A percentile compares a stretch with the other conserved stretches of the same genome.
Evolutionary conservation across 2,888 invertebrate genomes (phyloP).

Genomic region (Drosophila affinis): DNA sequence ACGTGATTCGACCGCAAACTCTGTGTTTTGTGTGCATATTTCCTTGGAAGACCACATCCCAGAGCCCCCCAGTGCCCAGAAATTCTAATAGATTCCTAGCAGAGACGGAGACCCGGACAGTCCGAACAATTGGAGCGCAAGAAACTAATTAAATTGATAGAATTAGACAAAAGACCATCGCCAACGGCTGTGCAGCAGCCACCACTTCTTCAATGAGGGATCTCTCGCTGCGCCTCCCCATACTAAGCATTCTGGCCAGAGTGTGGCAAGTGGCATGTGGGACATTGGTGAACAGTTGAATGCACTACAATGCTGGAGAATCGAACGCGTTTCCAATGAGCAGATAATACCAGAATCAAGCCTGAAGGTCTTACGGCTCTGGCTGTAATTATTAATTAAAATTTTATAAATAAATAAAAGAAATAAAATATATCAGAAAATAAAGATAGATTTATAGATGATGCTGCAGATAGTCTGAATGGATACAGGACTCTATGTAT

Average conservation of each 20-base stretch:
- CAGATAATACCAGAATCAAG: neutral
- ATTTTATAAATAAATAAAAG: no score
- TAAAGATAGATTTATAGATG: no score
- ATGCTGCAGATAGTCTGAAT: no score
- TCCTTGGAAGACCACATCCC: slow-evolving; percentile 16
- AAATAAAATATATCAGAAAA: no score
- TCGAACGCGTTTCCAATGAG: neutral
- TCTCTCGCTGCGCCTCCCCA: neutral
- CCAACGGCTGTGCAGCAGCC: slow-evolving; percentile 37
- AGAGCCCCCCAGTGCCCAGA: neutral
- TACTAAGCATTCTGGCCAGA: slow-evolving; percentile 53
- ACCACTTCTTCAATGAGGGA: slow-evolving; percentile 11
- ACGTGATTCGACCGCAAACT: slow-evolving; percentile 65
- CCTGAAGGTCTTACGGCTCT: no score
- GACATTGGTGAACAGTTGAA: slow-evolving; percentile 4
- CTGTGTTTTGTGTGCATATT: slow-evolving; percentile 41
- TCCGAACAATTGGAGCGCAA: slow-evolving; percentile 64
- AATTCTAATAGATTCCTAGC: slow-evolving; percentile 12
- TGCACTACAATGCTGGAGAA: neutral
- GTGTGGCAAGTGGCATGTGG: slow-evolving; percentile 27
- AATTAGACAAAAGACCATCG: slow-evolving; percentile 69
- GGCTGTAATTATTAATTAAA: no score
- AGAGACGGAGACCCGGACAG: slow-evolving; percentile 9
- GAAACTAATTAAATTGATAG: slow-evolving; percentile 75
- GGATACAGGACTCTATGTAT: no score